These are phyloP conservation scores for Zygothrica quintamaculata DNA, from an alignment of 2,888 invertebrate species.

Conservation along the genomic window DNA sequence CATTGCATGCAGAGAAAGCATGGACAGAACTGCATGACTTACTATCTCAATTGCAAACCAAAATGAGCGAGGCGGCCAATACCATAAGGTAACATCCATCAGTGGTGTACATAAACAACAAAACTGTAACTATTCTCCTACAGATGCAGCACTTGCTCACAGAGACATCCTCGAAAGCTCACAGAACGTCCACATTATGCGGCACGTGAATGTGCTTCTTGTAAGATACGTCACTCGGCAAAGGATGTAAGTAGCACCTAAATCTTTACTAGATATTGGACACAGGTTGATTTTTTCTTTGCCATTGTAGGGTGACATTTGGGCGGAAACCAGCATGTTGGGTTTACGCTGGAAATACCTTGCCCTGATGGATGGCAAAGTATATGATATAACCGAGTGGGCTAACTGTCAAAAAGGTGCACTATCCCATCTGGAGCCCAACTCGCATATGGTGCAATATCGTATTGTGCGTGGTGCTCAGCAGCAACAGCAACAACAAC, in stretches of 20 bases:
- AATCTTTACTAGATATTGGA: not conserved
- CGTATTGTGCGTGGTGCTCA: conserved; percentile 84
- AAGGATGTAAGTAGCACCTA: conserved; percentile 88
- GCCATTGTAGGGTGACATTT: conserved; percentile 92
- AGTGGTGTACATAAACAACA: not conserved
- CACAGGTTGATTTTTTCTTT: not conserved
- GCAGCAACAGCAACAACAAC: conserved; percentile 82
- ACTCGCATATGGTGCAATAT: conserved; percentile 94
- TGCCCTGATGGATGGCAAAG: conserved; percentile 97
- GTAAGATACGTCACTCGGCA: conserved; percentile 95
- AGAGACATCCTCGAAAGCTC: conserved; percentile 93
- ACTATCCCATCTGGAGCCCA: conserved; percentile 91
- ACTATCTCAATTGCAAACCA: conserved; percentile 94
- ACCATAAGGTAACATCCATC: conserved; percentile 88
- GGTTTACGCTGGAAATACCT: conserved; percentile 97
- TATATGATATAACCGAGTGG: conserved; percentile 99
- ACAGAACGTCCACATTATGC: conserved; percentile 95
- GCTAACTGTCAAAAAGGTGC: conserved; percentile 93
- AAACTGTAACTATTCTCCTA: not conserved
- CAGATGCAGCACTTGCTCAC: conserved; percentile 96
- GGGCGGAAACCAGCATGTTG: conserved; percentile 96
- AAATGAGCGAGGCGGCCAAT: conserved; percentile 97
- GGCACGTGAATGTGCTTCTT: conserved; percentile 94
- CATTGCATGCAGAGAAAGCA: conserved; percentile 92
- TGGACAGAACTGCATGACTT: conserved; percentile 95